Evolutionary conservation across 1,140 invertebrate genomes (phyloP), one percentile per base, ranked within the genome.

Genomic region (Ips nitidus): DNA sequence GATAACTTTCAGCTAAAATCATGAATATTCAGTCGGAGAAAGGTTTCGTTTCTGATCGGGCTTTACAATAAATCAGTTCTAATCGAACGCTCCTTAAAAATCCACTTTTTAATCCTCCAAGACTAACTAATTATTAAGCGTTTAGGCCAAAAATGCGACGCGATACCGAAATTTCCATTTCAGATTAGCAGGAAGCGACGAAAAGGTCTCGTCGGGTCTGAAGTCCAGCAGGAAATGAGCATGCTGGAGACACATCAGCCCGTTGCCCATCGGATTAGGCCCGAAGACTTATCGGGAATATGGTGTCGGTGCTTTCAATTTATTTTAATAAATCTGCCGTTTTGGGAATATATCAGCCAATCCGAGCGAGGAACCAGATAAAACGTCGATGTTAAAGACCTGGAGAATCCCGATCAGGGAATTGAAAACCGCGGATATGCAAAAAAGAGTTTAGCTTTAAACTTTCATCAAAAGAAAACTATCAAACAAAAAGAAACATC

Each of bases 271-370:
- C 74, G 71, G 74, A 71, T 66, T 50, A 38, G 45, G 50, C 45
- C 74, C 68, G 59, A 38, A 72, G 71, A 75, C 71, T 74, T 71
- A 72, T 43, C 68, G 42, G 75, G 74, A 76, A 76, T 75, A 74
- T 71, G 73, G 74, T 59, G 72, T 45, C 64, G 71, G 63, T 71
- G 75, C 75, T 76, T 76, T 76, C 75, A 76, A 76, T 76, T 76
- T 76, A 76, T 76, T 76, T 76, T 76, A 76, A 76, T 76, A 76
- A 76, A 76, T 76, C 73, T 73, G 73, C 63, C 68, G 22, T 57
- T 69, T 69, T 52, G 73, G 72, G 66, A 71, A 75, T 75, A 76
- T 69, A 74, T 76, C 75, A 74, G 71, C 75, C 75, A 76, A 76
- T 76, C 74, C 75, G 74, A 76, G 75, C 71, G 73, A 69, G 71